phyloP scores from a whole-genome alignment of 2,888 invertebrate genomes.

The Chloromyia formosa region DNA sequence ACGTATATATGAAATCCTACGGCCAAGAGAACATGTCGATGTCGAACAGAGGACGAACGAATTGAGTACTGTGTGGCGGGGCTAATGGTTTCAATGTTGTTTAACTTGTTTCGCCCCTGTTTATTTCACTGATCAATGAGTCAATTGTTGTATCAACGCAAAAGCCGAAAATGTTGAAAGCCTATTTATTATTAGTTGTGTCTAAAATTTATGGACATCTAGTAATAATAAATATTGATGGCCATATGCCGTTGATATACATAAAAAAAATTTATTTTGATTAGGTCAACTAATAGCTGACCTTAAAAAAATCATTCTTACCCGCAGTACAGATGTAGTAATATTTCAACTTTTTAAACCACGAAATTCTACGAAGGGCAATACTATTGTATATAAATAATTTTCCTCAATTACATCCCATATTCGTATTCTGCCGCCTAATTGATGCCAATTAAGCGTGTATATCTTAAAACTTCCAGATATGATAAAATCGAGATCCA shows the following conservation, averaged over 20 bases:
- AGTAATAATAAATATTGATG: conserved; percentile 22
- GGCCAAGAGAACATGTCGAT: too few species aligned
- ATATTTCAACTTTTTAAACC: background rate
- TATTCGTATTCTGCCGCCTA: background rate
- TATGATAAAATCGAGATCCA: conserved; percentile 1
- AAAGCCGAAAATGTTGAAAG: too few species aligned
- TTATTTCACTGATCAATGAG: too few species aligned
- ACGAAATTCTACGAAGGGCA: too few species aligned
- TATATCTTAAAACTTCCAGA: conserved; percentile 4
- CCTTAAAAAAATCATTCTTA: conserved; percentile 20
- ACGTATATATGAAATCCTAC: too few species aligned
- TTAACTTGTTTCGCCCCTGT: too few species aligned
- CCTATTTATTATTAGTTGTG: too few species aligned
- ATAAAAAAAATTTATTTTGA: conserved; percentile 33
- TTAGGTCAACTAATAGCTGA: conserved; percentile 40
- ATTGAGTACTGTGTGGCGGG: too few species aligned
- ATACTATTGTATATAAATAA: background rate
- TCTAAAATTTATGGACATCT: background rate
- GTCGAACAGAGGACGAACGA: too few species aligned
- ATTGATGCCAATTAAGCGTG: conserved; percentile 28
- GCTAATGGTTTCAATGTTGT: too few species aligned
- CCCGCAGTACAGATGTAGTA: background rate
- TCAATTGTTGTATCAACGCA: too few species aligned
- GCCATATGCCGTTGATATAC: background rate
- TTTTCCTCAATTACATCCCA: conserved; percentile 3